These are phyloP conservation scores for Spodoptera litura DNA, from an alignment of 1,140 invertebrate genomes.

Conservation along the genomic window DNA sequence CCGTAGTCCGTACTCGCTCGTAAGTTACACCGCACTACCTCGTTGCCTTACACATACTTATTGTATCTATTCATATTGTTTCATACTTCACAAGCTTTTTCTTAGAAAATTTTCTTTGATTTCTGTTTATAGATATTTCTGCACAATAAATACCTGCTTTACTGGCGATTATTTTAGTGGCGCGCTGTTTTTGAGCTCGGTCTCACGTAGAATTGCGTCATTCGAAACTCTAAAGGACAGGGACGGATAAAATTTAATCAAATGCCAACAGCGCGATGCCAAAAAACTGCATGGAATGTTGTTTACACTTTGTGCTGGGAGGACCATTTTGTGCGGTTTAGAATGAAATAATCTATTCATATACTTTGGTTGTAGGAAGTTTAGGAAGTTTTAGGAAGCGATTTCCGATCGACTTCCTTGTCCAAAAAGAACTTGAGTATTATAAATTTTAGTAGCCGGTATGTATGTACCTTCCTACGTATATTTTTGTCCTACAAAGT, in stretches of 20 bases:
- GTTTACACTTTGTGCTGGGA: conserved; percentile 54
- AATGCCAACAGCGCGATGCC: conserved; percentile 58
- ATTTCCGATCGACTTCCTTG: conserved; percentile 16
- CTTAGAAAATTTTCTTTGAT: conserved; percentile 15
- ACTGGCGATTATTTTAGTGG: conserved; percentile 30
- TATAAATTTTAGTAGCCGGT: too few species aligned
- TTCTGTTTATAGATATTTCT: not conserved
- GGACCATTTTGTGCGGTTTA: not conserved
- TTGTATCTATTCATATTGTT: not conserved
- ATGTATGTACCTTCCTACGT: too few species aligned
- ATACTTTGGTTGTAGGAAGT: not conserved
- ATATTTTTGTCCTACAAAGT: too few species aligned
- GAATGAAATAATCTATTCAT: not conserved
- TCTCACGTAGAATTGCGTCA: conserved; percentile 72
- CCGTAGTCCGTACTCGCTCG: conserved; percentile 19
- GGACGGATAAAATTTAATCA: conserved; percentile 67
- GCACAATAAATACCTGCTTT: not conserved
- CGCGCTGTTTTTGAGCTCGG: conserved; percentile 46
- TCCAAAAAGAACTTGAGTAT: too few species aligned
- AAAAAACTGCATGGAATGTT: conserved; percentile 74
- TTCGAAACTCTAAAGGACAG: conserved; percentile 53
- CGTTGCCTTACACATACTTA: not conserved
- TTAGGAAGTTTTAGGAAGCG: conserved; percentile 5
- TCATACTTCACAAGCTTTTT: not conserved
- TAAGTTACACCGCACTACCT: conserved; percentile 14